Conservation (phyloP, 2,888 invertebrate species). For the Epicampocera succincta region DNA sequence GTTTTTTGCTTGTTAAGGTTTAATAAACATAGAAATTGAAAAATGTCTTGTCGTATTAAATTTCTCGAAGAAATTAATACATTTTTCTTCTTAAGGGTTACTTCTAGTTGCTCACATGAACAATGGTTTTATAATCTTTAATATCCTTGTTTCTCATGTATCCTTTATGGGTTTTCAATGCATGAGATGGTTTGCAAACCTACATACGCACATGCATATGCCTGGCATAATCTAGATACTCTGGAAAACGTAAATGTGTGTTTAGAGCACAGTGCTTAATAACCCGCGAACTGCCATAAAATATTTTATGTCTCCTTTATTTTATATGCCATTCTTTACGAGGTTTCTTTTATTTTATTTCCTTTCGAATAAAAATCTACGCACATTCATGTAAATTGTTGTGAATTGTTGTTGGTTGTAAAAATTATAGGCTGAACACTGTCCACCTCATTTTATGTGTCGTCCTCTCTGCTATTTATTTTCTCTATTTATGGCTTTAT, state of each 20-base stretch:
- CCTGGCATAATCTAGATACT: slow-evolving; percentile 11
- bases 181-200: slow-evolving; percentile 11
- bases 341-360: slow-evolving; percentile 26
- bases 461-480: slow-evolving; percentile 35
- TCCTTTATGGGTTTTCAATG: slow-evolving; percentile 51
- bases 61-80: slow-evolving; percentile 63
- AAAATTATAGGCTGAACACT: slow-evolving; percentile 29
- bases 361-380: slow-evolving; percentile 38
- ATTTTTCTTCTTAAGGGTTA: slow-evolving; percentile 21
- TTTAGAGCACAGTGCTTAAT: slow-evolving; percentile 70
- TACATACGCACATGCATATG: neutral
- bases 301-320: slow-evolving; percentile 71
- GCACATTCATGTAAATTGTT: slow-evolving; percentile 22
- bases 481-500: slow-evolving; percentile 63
- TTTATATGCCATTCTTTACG: slow-evolving; percentile 31
- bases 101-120: slow-evolving; percentile 19
- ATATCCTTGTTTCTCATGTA: slow-evolving; percentile 56
- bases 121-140: slow-evolving; percentile 60
- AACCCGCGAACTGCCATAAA: slow-evolving; percentile 76
- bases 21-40: slow-evolving; percentile 34
- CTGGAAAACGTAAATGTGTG: slow-evolving; percentile 26
- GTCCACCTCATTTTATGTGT: slow-evolving; percentile 51
- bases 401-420: slow-evolving; percentile 26
- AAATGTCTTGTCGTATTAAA: slow-evolving; percentile 31
- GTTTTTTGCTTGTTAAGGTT: slow-evolving; percentile 25